A percentile compares a stretch with the other conserved stretches of the same genome.
Conservation (phyloP, 2,113 vertebrate genomes). For the Mellivora capensis region DNA sequence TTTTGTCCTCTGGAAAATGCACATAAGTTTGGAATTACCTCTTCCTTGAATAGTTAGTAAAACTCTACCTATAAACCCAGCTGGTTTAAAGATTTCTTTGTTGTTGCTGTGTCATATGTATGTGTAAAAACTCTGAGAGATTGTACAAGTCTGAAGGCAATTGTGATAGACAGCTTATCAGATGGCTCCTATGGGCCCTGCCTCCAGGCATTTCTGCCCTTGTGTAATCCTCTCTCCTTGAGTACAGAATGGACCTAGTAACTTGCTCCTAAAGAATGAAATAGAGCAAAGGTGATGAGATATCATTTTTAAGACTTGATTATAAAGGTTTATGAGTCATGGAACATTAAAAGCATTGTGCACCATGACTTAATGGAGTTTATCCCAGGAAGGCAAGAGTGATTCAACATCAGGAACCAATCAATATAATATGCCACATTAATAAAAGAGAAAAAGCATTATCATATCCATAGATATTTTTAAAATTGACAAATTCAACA, state of each 20-base stretch:
- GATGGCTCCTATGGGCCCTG: not conserved
- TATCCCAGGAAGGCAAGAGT: not conserved
- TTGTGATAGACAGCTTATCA: not conserved
- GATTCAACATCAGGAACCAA: not conserved
- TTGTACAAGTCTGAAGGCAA: not conserved
- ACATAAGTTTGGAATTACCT: not conserved
- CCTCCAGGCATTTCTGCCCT: too few species aligned
- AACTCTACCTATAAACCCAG: not conserved
- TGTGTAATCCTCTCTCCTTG: not conserved
- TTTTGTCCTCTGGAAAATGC: not conserved
- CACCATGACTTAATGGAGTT: not conserved
- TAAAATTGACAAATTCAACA: not conserved
- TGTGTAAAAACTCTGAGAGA: not conserved
- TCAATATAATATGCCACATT: not conserved
- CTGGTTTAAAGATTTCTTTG: not conserved
- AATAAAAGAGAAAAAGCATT: not conserved
- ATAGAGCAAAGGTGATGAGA: not conserved
- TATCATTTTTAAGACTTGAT: not conserved
- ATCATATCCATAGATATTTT: not conserved
- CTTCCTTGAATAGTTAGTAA: not conserved
- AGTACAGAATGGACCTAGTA: not conserved
- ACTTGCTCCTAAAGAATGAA: not conserved
- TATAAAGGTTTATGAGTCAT: not conserved
- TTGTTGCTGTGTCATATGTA: not conserved
- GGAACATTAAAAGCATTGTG: not conserved